Evolutionary conservation across 2,113 vertebrate genomes (phyloP), one percentile per base, ranked within the genome.

Genomic region (Rhabdomys dilectus): DNA sequence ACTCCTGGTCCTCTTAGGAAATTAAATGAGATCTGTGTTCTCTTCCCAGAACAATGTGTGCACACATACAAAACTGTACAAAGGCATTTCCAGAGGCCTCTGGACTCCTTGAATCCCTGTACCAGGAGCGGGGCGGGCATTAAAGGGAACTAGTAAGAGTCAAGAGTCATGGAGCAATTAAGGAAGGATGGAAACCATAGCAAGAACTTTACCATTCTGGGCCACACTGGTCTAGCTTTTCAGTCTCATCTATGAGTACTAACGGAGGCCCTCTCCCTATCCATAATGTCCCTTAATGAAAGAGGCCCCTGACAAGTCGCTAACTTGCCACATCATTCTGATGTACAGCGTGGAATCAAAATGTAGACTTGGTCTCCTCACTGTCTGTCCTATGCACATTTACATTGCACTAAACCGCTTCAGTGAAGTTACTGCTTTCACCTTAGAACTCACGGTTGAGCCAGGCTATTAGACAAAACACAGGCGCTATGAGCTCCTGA

Each of bases 191-290:
- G 60, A 26, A 88, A 64, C 5, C 12, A 73, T 29, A 86, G 66
- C 95, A 96, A 17, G 42, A 90, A 70, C 21, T 60, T 86, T 66
- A 70, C 73, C 42, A 42, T 64, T 85, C 48, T 66, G 39, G 36
- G 29, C 78, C 73, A 77, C 48, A 64, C n/a, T 56, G 45, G 51
- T 51, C 94, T 91, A 60, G 42, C 62, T 62, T 48, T 94, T 22
- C 99, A 99, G 99, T 99, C 99, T 99, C 99, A 99, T 99, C 99
- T 99, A 99, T 99, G 99, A 99, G 99, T 99, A 99, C 99, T 99
- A 99, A 99, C 99, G 99, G 97, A 97, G 99, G 99, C 11, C 5
- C 29, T 29, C 22, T 76, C 21, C 45, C 56, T 84, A 84, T 64
- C 78, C 62, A 48, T 16, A 92, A 42, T 17, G 86, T 89, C 45